Evolutionary conservation across 2,113 vertebrate species (phyloP).

Genomic region (Hemichromis elongatus): DNA sequence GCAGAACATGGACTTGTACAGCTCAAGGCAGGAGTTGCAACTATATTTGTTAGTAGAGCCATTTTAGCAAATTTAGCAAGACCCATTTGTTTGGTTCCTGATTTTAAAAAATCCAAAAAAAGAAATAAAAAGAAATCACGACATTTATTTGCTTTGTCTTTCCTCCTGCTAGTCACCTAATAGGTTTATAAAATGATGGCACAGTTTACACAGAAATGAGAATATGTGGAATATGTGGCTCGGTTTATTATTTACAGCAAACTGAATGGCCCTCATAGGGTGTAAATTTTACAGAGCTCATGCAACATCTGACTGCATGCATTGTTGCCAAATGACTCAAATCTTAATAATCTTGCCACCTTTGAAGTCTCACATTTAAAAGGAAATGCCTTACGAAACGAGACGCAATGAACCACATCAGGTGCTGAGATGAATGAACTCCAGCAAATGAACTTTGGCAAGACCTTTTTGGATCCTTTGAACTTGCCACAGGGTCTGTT

Average conservation of each 20-base stretch:
- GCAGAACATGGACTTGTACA: conserved; percentile 14
- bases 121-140: background rate
- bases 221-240: background rate
- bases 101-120: background rate
- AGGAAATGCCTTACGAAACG: conserved; percentile 33
- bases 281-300: background rate
- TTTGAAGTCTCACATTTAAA: conserved; percentile 58
- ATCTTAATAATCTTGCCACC: background rate
- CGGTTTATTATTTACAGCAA: background rate
- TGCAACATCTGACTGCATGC: background rate
- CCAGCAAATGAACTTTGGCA: conserved; percentile 60
- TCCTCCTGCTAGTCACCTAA: background rate
- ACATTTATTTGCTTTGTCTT: background rate
- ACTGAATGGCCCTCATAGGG: background rate
- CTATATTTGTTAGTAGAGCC: background rate
- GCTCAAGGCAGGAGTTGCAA: conserved; percentile 15
- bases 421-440: conserved; percentile 64
- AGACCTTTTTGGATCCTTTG: conserved; percentile 65
- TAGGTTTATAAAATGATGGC: background rate
- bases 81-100: background rate
- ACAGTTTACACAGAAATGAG: background rate
- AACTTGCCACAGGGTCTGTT: conserved; percentile 68
- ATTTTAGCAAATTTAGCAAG: background rate
- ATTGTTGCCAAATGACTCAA: background rate
- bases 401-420: conserved; percentile 51